phyloP scores from a whole-genome alignment of 2,113 vertebrate species.

The Clarias gariepinus region DNA sequence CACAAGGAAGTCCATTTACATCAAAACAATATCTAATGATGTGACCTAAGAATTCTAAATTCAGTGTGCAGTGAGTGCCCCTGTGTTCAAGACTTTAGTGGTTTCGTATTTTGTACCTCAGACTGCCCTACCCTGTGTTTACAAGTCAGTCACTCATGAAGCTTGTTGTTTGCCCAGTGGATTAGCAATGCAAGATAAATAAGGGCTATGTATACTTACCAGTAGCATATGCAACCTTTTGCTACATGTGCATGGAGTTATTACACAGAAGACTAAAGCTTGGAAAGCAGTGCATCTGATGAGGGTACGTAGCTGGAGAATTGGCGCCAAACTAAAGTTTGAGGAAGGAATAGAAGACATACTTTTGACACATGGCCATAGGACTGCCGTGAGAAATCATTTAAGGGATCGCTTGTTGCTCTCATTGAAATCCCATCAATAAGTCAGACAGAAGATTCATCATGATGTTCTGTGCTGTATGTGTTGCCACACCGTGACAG shows the following conservation, averaged over 20 bases:
- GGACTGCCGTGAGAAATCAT: background rate
- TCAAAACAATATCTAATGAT: background rate
- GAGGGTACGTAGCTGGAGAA: background rate
- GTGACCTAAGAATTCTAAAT: background rate
- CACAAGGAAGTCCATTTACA: background rate
- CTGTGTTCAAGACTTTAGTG: background rate
- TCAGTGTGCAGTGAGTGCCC: background rate
- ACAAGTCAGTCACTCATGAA: background rate
- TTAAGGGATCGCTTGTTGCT: background rate
- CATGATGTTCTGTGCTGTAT: background rate
- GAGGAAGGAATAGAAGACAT: background rate
- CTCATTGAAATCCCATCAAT: background rate
- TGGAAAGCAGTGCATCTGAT: background rate
- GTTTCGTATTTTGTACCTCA: background rate
- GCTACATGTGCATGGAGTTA: background rate
- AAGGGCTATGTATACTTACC: background rate
- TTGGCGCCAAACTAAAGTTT: background rate
- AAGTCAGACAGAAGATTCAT: conserved; percentile 6
- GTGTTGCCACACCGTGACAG: conserved; percentile 13
- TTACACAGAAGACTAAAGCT: background rate
- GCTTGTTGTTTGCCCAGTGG: background rate
- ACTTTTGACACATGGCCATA: background rate
- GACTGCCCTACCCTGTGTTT: background rate
- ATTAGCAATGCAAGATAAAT: background rate
- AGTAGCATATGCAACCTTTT: background rate